Base-by-base conservation (phyloP, 1,140 invertebrate species). In the Wasmannia auropunctata region DNA sequence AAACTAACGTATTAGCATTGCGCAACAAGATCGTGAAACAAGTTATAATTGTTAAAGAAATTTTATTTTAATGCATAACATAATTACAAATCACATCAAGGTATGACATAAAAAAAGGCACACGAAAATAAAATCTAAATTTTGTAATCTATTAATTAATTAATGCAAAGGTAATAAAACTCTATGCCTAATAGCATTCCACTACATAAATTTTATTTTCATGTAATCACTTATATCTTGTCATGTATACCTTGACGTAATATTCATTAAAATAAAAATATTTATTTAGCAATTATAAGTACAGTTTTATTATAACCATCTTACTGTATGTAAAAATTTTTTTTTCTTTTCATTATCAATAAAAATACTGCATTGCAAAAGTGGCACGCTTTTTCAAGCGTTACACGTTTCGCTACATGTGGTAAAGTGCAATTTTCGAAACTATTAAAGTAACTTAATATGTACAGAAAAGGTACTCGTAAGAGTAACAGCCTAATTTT, bases 401-500 rank as follows among this genome's bases (percentile, higher is more conserved):
- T 40, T 69, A 51, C 14, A 51, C 7, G 40, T 37, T 54, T 69
- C 79, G 16, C 67, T 86, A 70, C n/a, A 65, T 11, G 69, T 70
- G 16, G 22, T 7, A 81, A 58, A 51, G 70, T 86, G 40, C 14
- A 16, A 62, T 19, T 88, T 69, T 49, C 37, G 67, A 58, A 6
- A 67, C 46, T 60, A 75, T 37, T 77, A 54, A 49, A 51, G 19
- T 75, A 70, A 87, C 34, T 76, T 79, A 77, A 80, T 28, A 80
- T 28, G 22, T 67, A 81, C 10, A 49, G 28, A 80, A 70, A 69
- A 69, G 58, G 85, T 69, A 80, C 43, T 89, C 63, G 58, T 86
- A 90, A 86, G 31, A 79, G 54, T 84, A 90, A 80, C 74, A 85
- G 56, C 75, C 84, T 80, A 87, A 63, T 31, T 77, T 89, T 60